Percentiles rank a stretch among this genome's conserved stretches.
These are phyloP conservation scores for Andinoacara biseriatus DNA, from an alignment of 2,113 vertebrate genomes.

Conservation along the genomic window DNA sequence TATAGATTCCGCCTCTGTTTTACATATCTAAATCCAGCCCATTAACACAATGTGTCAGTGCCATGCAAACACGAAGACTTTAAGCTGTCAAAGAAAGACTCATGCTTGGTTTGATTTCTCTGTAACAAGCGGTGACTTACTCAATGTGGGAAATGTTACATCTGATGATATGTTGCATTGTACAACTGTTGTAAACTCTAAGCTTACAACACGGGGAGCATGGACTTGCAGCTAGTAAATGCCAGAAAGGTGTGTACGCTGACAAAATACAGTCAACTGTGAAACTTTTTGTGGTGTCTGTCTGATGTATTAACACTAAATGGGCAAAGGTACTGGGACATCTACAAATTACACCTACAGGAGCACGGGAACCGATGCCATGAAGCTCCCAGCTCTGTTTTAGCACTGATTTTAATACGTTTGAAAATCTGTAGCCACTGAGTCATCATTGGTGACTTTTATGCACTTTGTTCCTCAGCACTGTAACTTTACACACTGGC, in stretches of 20 bases:
- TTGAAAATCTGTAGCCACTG: no score
- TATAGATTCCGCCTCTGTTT: not conserved
- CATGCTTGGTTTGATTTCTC: slow-evolving; percentile 14
- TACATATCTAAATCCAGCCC: slow-evolving; percentile 46
- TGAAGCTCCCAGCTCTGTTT: not conserved
- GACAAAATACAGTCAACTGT: slow-evolving; percentile 11
- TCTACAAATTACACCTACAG: not conserved
- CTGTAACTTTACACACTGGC: not conserved
- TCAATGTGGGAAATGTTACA: slow-evolving; percentile 21
- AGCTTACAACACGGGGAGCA: slow-evolving; percentile 33
- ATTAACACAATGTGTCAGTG: slow-evolving; percentile 52
- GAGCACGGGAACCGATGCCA: not conserved
- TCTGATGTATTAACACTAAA: not conserved
- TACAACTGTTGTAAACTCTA: slow-evolving; percentile 22
- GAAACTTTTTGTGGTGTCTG: not conserved
- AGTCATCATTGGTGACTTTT: no score
- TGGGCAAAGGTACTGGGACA: not conserved
- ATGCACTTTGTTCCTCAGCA: no score
- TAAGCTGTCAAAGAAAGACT: slow-evolving; percentile 20
- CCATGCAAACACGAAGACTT: slow-evolving; percentile 11
- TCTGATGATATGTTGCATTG: slow-evolving; percentile 48
- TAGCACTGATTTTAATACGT: not conserved
- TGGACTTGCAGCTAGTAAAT: slow-evolving; percentile 39
- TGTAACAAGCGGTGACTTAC: slow-evolving; percentile 34
- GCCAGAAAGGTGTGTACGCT: slow-evolving; percentile 14